Percentiles rank a stretch among this genome's conserved stretches.
phyloP scores from a whole-genome alignment of 2,888 invertebrate genomes.

The Tyria jacobaeae region DNA sequence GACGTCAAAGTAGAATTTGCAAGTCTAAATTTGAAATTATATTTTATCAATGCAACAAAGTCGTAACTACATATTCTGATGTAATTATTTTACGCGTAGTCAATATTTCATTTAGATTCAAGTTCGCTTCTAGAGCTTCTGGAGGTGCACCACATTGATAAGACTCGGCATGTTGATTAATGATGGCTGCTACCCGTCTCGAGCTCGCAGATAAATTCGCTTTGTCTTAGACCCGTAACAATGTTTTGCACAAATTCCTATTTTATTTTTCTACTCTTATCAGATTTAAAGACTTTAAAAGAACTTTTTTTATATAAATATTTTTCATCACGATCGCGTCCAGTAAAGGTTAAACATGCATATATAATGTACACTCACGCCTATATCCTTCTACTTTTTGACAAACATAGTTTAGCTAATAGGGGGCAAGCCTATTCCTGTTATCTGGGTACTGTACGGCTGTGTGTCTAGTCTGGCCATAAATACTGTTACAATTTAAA shows the following conservation, averaged over 20 bases:
- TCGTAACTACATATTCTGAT: neutral
- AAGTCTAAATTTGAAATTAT: neutral
- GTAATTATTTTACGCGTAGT: neutral
- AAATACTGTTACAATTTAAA: too few species aligned
- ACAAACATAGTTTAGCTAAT: too few species aligned
- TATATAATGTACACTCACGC: too few species aligned
- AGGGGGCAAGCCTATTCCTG: too few species aligned
- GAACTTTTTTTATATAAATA: too few species aligned
- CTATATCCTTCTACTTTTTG: too few species aligned
- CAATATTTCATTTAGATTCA: neutral
- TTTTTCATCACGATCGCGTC: too few species aligned
- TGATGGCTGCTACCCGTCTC: conserved; percentile 6
- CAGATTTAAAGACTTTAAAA: too few species aligned
- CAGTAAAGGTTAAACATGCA: too few species aligned
- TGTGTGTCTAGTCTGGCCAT: too few species aligned
- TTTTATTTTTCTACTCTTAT: conserved; percentile 3
- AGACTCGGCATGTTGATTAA: conserved; percentile 14
- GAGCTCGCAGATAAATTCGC: conserved; percentile 8
- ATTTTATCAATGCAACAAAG: neutral
- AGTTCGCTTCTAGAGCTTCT: conserved; percentile 11
- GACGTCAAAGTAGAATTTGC: neutral
- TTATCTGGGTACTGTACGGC: too few species aligned
- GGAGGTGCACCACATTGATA: conserved; percentile 12
- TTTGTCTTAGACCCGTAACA: conserved; percentile 3
- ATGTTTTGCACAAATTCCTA: neutral